Conservation (phyloP, 2,113 vertebrate species). For the Apteryx owenii region DNA sequence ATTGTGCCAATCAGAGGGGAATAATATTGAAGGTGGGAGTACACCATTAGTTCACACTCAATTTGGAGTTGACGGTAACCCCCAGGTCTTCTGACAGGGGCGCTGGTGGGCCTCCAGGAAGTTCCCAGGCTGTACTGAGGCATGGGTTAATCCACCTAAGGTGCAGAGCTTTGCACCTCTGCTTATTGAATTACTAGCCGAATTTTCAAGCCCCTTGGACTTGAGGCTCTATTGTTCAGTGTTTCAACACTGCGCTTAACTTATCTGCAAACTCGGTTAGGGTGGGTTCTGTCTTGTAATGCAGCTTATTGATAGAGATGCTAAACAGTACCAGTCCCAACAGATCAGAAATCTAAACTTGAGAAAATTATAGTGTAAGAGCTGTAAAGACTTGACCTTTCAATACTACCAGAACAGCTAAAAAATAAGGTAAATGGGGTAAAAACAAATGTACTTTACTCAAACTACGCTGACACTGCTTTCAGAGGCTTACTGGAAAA, state of each 20-base stretch:
- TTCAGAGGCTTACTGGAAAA: conserved; percentile 71
- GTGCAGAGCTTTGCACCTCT: background rate
- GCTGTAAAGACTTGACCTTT: background rate
- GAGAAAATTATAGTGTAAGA: background rate
- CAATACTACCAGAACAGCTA: conserved; percentile 30
- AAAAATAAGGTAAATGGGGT: conserved; percentile 46
- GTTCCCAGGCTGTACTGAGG: background rate
- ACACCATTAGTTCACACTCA: too few species aligned
- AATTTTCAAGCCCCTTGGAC: background rate
- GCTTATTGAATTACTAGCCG: background rate
- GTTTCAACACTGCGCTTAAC: background rate
- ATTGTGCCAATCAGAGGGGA: too few species aligned
- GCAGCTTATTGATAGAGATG: background rate
- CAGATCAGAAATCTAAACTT: background rate
- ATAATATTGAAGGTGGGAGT: too few species aligned
- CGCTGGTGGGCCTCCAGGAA: too few species aligned
- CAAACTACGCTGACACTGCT: conserved; percentile 26
- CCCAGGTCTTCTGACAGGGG: too few species aligned
- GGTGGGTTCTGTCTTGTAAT: background rate
- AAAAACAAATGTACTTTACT: conserved; percentile 46
- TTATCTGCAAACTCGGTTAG: background rate
- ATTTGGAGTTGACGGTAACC: too few species aligned
- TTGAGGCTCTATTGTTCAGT: background rate
- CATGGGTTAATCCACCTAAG: background rate
- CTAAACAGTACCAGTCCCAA: background rate